Evolutionary conservation across 1,140 invertebrate species (phyloP).

Genomic region (Ips nitidus): DNA sequence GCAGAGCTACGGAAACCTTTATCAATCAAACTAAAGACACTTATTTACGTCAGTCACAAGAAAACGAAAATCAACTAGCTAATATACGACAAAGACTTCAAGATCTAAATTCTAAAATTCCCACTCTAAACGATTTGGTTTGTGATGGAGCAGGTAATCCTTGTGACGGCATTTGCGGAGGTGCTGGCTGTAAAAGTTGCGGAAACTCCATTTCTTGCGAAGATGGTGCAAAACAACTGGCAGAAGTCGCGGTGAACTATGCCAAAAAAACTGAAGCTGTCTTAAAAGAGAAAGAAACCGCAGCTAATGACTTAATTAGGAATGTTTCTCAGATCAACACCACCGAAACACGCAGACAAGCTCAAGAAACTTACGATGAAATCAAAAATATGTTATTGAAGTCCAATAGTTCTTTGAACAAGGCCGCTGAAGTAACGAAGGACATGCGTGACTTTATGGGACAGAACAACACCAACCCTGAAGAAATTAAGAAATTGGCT

Average conservation of each 20-base stretch:
- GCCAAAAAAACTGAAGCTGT: constrained; percentile 80
- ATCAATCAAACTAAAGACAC: constrained; percentile 69
- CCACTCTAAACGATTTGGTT: constrained; percentile 78
- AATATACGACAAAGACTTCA: constrained; percentile 67
- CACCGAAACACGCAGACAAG: constrained; percentile 43
- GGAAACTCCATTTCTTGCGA: constrained; percentile 85
- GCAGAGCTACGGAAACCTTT: constrained; percentile 79
- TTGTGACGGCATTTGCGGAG: constrained; percentile 90
- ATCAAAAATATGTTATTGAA: constrained; percentile 39
- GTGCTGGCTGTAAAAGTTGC: constrained; percentile 89
- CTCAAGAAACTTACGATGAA: constrained; percentile 44
- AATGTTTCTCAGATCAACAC: constrained; percentile 56
- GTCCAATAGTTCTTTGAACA: constrained; percentile 53
- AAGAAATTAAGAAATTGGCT: constrained; percentile 77
- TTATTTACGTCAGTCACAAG: constrained; percentile 70
- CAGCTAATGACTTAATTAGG: constrained; percentile 68
- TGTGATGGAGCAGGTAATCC: constrained; percentile 84
- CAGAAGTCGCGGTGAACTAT: constrained; percentile 79
- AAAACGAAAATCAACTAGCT: constrained; percentile 67
- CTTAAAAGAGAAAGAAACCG: constrained; percentile 78
- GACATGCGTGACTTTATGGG: constrained; percentile 76
- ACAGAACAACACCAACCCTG: constrained; percentile 74
- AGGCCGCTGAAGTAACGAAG: constrained; percentile 60
- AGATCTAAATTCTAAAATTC: constrained; percentile 70
- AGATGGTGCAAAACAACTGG: constrained; percentile 82